These are phyloP conservation scores for Bombus waltoni DNA, from an alignment of 1,140 invertebrate species.

Conservation along the genomic window DNA sequence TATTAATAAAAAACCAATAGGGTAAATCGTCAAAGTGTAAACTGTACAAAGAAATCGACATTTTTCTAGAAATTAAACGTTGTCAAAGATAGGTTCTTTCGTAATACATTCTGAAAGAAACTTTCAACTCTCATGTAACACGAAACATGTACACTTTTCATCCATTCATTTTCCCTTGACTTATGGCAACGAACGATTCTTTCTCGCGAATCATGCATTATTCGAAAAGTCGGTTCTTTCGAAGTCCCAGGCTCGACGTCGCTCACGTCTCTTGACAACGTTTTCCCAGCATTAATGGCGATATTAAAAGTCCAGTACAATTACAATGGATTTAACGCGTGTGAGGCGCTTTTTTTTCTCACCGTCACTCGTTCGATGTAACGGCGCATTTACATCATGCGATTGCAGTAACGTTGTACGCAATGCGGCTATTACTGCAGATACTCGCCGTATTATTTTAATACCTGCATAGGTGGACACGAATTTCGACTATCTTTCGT, in stretches of 20 bases:
- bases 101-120: background rate
- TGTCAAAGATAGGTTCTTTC: too few relatives aligned
- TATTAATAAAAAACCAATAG: too few relatives aligned
- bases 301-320: slow-evolving; percentile 7
- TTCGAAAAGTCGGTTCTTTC: background rate
- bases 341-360: background rate
- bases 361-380: background rate
- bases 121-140: background rate
- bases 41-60: too few relatives aligned
- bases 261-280: slow-evolving; percentile 1
- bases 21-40: too few relatives aligned
- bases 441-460: slow-evolving; percentile 23
- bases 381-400: slow-evolving; percentile 52
- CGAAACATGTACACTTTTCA: background rate
- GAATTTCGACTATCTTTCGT: background rate
- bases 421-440: slow-evolving; percentile 63
- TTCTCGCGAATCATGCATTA: background rate
- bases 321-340: slow-evolving; percentile 24
- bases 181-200: background rate
- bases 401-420: slow-evolving; percentile 56
- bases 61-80: too few relatives aligned
- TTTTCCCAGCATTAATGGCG: background rate
- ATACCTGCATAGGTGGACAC: background rate
- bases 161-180: background rate
- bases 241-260: background rate